Base-by-base conservation (phyloP, 1,140 invertebrate genomes). In the Tribolium castaneum region DNA sequence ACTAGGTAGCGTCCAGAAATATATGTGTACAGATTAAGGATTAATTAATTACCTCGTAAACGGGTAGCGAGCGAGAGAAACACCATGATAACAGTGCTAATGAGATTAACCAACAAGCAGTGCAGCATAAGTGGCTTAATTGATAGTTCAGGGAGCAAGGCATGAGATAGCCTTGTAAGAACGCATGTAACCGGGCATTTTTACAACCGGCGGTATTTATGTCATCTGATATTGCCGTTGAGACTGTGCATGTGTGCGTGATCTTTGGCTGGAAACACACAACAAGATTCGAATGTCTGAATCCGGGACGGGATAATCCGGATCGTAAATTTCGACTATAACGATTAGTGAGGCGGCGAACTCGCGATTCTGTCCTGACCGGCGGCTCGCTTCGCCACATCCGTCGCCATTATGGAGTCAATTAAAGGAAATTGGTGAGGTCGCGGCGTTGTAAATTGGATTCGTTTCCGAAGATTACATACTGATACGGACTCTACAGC, bases 21-120 rank as follows among this genome's bases (percentile, higher is more conserved):
- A 81, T 79, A 80, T 78, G 78, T 82, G 77, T 81, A 81, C 79
- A 82, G 81, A 83, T 82, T 82, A 83, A 78, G 83, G 77, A 83
- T 82, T 84, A 84, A 84, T 84, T 84, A 84, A 84, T 84, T 84
- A 82, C 80, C 72, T 83, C 76, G 81, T 82, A 82, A 83, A 83
- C 83, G 83, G 78, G 81, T 79, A 78, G 81, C 80, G 80, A 81
- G 82, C 78, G 81, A 78, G 81, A 83, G 82, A 82, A 81, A 82
- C 80, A 81, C 80, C 81, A 80, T 78, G 83, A 84, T 84, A 84
- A 79, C 79, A 80, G 78, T 80, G 81, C 80, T 84, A 84, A 84
- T 84, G 83, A 84, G 83, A 84, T 84, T 84, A 84, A 82, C 77
- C 78, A 79, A 81, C 80, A 80, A 80, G 75, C 81, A 80, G 77